Percentiles rank a stretch among this genome's conserved stretches.
Evolutionary conservation across 2,113 vertebrate genomes (phyloP).

Genomic region (Triplophysa tibetana): DNA sequence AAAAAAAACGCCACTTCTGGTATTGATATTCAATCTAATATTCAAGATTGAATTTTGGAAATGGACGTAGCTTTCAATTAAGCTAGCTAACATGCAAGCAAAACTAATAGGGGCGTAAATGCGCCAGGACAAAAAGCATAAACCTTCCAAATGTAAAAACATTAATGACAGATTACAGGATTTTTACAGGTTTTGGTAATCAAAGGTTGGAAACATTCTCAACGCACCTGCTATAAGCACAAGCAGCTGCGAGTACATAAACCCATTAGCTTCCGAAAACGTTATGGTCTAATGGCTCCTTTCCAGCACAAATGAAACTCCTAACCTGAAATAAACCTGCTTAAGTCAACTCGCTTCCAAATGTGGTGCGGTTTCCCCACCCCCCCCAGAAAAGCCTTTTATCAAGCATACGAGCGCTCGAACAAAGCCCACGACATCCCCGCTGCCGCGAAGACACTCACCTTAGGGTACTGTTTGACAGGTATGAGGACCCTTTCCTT

Average conservation of each 20-base stretch:
- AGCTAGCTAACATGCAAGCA: not conserved
- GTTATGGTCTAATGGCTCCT: not conserved
- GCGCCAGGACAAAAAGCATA: not conserved
- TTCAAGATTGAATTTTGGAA: not conserved
- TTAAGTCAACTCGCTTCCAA: not conserved
- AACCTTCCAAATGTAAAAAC: not conserved
- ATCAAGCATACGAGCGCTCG: not conserved
- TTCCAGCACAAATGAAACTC: not conserved
- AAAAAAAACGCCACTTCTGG: not conserved
- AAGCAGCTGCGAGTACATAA: not conserved
- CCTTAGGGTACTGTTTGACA: constrained; percentile 97
- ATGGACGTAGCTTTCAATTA: not conserved
- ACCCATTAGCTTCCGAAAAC: not conserved
- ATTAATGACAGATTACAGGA: not conserved
- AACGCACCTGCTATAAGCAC: not conserved
- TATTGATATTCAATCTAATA: no score
- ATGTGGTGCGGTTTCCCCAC: no score
- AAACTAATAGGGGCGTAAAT: not conserved
- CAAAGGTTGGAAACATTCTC: not conserved
- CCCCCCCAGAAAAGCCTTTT: not conserved
- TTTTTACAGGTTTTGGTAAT: not conserved
- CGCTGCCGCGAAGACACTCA: constrained; percentile 51
- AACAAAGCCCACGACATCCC: not conserved
- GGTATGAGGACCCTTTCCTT: constrained; percentile 97
- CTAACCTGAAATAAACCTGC: not conserved